A percentile compares a stretch with the other conserved stretches of the same genome.
These are phyloP conservation scores for Sarcophaga carnaria DNA, from an alignment of 2,888 invertebrate species.

Conservation along the genomic window DNA sequence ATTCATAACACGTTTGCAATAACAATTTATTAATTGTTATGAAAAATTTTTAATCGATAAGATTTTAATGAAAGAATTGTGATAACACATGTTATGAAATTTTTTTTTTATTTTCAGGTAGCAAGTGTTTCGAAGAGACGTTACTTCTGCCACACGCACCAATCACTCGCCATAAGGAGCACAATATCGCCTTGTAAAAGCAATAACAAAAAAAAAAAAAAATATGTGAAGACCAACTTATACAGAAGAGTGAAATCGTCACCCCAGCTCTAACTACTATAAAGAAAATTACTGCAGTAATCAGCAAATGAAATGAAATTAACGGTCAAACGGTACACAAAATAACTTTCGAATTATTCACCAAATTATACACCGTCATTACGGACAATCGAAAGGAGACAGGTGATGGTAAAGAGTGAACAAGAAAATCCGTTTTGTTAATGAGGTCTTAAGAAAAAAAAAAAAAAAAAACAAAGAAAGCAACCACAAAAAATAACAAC, in stretches of 20 bases:
- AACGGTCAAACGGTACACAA: neutral
- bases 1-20: neutral
- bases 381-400: neutral
- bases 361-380: neutral
- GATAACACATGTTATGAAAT: neutral
- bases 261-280: neutral
- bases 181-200: conserved; percentile 21
- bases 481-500: neutral
- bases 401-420: neutral
- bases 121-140: neutral
- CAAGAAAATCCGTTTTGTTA: conserved; percentile 21
- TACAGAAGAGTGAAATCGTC: neutral
- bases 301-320: conserved; percentile 5
- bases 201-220: neutral
- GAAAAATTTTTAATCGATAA: neutral
- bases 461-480: neutral
- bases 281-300: conserved; percentile 27
- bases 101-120: neutral
- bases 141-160: neutral
- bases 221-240: neutral
- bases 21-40: neutral
- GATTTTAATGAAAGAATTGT: neutral
- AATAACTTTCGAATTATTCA: conserved; percentile 10
- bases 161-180: conserved; percentile 9
- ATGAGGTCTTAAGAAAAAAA: neutral